Evolutionary conservation across 2,888 invertebrate genomes (phyloP).

Genomic region (Achlya flavicornis): DNA sequence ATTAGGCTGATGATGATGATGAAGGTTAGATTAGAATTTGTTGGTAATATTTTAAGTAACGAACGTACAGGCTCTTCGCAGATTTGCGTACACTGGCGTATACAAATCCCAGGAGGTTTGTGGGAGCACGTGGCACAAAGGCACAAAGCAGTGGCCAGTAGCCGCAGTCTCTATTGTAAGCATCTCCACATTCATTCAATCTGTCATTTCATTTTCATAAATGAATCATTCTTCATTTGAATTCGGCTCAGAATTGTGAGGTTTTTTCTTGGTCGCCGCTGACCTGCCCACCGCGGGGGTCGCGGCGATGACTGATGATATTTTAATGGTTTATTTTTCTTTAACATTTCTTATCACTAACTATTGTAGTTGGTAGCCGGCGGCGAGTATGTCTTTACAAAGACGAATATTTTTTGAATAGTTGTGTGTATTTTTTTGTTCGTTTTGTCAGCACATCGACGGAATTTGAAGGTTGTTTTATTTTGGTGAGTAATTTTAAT

Average conservation of each 20-base stretch:
- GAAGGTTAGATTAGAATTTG: too few species aligned
- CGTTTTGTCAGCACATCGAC: constrained; percentile 5
- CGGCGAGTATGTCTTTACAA: constrained; percentile 34
- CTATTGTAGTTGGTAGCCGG: constrained; percentile 67
- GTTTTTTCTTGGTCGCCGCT: constrained; percentile 72
- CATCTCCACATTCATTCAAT: constrained; percentile 74
- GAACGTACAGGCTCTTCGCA: neutral
- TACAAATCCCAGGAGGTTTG: constrained; percentile 22
- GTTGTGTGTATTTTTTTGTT: constrained; percentile 13
- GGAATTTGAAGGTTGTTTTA: constrained; percentile 4
- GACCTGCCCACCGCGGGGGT: constrained; percentile 81
- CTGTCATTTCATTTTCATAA: constrained; percentile 83
- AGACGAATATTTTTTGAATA: constrained; percentile 32
- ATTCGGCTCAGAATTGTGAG: constrained; percentile 68
- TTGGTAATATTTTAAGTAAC: too few species aligned
- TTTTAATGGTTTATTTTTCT: constrained; percentile 83
- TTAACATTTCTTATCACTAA: constrained; percentile 77
- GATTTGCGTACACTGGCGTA: neutral
- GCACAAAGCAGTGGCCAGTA: constrained; percentile 62
- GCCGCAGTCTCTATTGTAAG: constrained; percentile 65
- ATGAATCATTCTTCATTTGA: constrained; percentile 83
- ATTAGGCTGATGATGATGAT: too few species aligned
- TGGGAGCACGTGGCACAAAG: constrained; percentile 68
- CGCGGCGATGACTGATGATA: constrained; percentile 75
- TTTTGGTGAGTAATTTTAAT: neutral